phyloP scores from a whole-genome alignment of 2,888 invertebrate species.

The Octodonta nipae region DNA sequence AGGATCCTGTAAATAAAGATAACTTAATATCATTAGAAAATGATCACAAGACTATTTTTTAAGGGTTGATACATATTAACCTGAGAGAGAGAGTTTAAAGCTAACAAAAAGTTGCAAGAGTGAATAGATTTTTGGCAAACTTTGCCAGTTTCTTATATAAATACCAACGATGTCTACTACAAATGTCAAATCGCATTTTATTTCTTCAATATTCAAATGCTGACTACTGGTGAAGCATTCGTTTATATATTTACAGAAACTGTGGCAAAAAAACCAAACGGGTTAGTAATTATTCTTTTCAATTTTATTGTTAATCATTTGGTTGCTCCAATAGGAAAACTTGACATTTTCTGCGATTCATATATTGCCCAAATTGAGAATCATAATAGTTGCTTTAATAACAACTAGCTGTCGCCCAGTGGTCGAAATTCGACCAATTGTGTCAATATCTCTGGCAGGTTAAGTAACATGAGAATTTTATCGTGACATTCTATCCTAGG shows the following conservation, averaged over 20 bases:
- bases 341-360: conserved; percentile 22
- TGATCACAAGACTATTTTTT: no score
- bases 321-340: conserved; percentile 8
- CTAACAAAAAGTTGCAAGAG: no score
- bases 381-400: no score
- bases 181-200: conserved; percentile 15
- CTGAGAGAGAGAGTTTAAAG: no score
- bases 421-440: no score
- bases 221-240: conserved; percentile 11
- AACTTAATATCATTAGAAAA: no score
- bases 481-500: no score
- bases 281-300: conserved; percentile 15
- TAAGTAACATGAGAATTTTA: no score
- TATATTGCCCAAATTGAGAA: conserved; percentile 22
- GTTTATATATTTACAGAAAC: conserved; percentile 19
- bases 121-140: conserved; percentile 15
- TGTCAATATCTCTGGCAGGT: no score
- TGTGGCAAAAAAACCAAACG: conserved; percentile 16
- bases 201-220: conserved; percentile 18
- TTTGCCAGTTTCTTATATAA: conserved; percentile 16
- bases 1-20: no score
- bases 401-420: conserved; percentile 15
- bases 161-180: conserved; percentile 17
- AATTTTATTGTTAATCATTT: conserved; percentile 13
- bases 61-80: no score